These are phyloP conservation scores for Molossus molossus DNA, from an alignment of 2,797 vertebrate species.

Conservation along the genomic window DNA sequence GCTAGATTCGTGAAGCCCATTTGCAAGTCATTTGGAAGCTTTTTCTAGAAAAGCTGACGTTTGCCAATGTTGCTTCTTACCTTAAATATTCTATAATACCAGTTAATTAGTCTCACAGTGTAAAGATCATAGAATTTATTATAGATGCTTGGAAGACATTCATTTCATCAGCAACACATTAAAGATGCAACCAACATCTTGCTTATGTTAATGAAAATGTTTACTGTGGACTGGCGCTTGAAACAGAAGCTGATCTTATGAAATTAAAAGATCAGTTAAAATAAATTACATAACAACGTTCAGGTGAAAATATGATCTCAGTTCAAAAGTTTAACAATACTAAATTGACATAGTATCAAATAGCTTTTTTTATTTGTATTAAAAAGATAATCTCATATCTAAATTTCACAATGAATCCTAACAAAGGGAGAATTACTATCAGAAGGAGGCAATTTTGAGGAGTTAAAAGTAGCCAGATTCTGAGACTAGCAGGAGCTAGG, in stretches of 20 bases:
- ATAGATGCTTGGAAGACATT: slow-evolving; percentile 55
- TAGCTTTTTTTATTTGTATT: neutral
- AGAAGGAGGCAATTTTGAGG: neutral
- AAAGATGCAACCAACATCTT: slow-evolving; percentile 68
- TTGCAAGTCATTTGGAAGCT: slow-evolving; percentile 68
- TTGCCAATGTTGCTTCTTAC: slow-evolving; percentile 71
- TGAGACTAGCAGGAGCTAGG: neutral
- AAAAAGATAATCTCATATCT: neutral
- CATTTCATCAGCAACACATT: slow-evolving; percentile 67
- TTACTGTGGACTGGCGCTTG: slow-evolving; percentile 70
- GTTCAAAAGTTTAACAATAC: slow-evolving; percentile 81
- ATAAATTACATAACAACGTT: slow-evolving; percentile 73
- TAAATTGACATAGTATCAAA: slow-evolving; percentile 56
- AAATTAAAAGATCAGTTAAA: slow-evolving; percentile 71
- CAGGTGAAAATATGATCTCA: slow-evolving; percentile 80
- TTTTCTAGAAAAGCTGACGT: slow-evolving; percentile 52
- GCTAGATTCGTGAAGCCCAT: slow-evolving; percentile 70
- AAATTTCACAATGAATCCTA: slow-evolving; percentile 37
- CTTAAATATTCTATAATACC: slow-evolving; percentile 72
- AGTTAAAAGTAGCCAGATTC: neutral
- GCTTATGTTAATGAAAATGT: slow-evolving; percentile 65
- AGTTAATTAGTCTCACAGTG: slow-evolving; percentile 69
- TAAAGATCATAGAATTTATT: slow-evolving; percentile 54
- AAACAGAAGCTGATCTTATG: slow-evolving; percentile 80
- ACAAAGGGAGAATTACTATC: neutral